phyloP scores from a whole-genome alignment of 2,888 invertebrate species.

The Podotricha telesiphe region DNA sequence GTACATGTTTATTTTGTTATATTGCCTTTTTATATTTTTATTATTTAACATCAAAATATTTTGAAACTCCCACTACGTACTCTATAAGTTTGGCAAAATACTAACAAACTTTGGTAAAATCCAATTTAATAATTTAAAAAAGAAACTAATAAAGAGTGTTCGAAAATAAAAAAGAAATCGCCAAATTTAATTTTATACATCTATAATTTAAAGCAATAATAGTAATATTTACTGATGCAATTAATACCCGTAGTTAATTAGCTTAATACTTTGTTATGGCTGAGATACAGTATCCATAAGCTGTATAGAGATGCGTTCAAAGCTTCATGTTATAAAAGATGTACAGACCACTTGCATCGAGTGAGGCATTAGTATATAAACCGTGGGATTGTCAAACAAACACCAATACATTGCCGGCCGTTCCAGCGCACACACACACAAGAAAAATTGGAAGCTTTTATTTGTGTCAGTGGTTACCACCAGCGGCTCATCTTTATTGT shows the following conservation, averaged over 20 bases:
- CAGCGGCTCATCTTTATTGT: slow-evolving; percentile 53
- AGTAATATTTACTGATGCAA: not conserved
- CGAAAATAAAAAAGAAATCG: not conserved
- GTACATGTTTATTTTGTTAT: too few relatives aligned
- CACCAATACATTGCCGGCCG: slow-evolving; percentile 77
- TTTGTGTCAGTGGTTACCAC: slow-evolving; percentile 68
- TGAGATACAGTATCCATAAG: slow-evolving; percentile 28
- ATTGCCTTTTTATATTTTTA: too few relatives aligned
- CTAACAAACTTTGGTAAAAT: too few relatives aligned
- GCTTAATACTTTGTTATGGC: slow-evolving; percentile 25
- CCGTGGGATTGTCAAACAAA: slow-evolving; percentile 66
- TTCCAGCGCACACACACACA: slow-evolving; percentile 71
- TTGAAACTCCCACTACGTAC: too few relatives aligned
- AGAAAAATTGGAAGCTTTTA: slow-evolving; percentile 57
- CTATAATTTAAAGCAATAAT: not conserved
- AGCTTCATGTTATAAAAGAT: slow-evolving; percentile 46
- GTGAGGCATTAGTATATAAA: slow-evolving; percentile 73
- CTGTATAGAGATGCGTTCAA: slow-evolving; percentile 43
- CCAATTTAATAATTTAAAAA: too few relatives aligned
- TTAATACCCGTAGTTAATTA: slow-evolving; percentile 19
- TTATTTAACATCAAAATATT: too few relatives aligned
- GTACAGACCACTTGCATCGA: slow-evolving; percentile 60
- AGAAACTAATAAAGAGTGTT: not conserved
- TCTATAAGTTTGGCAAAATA: too few relatives aligned
- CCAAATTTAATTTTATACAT: not conserved